These are phyloP conservation scores for Hippasteria phrygiana DNA, from an alignment of 53 echinoderm and acorn worm genomes.

Conservation along the genomic window DNA sequence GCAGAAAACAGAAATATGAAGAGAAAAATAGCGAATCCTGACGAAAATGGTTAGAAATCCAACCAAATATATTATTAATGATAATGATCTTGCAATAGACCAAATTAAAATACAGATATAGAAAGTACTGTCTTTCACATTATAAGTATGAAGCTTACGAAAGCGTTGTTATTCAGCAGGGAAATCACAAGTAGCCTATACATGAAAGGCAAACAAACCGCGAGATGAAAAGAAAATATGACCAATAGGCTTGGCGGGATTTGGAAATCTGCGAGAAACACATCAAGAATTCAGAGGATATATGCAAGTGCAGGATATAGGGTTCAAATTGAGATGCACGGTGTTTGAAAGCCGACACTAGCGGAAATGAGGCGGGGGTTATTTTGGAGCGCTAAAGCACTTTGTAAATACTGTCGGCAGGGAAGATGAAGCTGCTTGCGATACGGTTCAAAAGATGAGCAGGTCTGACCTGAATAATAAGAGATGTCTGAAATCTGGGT, in stretches of 20 bases:
- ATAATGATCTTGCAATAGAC: no score
- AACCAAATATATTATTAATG: no score
- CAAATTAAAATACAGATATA: no score
- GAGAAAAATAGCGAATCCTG: no score
- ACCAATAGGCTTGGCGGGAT: not conserved
- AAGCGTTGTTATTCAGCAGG: not conserved
- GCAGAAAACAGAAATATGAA: no score
- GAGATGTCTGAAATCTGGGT: not conserved
- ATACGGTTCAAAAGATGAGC: not conserved
- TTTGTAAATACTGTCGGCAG: conserved; percentile 41
- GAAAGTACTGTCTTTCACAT: no score
- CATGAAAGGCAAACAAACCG: not conserved
- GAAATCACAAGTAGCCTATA: not conserved
- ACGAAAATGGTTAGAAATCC: no score
- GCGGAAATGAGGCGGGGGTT: conserved; percentile 2
- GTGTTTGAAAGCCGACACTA: conserved; percentile 29
- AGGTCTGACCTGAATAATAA: conserved; percentile 2
- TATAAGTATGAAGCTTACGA: no score
- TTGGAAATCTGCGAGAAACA: not conserved
- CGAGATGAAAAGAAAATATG: conserved; percentile 11
- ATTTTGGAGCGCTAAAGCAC: conserved; percentile 7
- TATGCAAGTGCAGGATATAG: no score
- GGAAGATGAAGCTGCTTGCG: not conserved
- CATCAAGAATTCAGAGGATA: not conserved
- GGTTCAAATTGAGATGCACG: conserved; percentile 8